These are phyloP conservation scores for Batillaria attramentaria DNA, from an alignment of 1,140 invertebrate genomes.

Conservation along the genomic window DNA sequence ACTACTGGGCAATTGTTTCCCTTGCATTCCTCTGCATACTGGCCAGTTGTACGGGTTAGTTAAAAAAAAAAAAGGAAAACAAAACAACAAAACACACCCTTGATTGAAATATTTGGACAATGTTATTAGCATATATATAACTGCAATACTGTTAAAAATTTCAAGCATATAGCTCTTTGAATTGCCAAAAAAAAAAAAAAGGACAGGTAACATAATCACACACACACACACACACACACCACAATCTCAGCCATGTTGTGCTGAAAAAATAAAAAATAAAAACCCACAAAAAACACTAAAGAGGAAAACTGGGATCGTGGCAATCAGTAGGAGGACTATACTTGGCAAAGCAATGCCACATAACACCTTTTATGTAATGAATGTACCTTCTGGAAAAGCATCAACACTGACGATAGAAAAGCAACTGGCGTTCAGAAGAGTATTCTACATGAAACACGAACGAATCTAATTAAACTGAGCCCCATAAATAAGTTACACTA, in stretches of 20 bases:
- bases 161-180: not conserved
- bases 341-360: not conserved
- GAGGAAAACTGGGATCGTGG: not conserved
- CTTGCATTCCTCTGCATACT: too few relatives aligned
- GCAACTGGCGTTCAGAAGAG: not conserved
- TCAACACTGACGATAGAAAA: not conserved
- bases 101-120: not conserved
- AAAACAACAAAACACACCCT: not conserved
- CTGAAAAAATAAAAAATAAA: not conserved
- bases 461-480: too few relatives aligned
- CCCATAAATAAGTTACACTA: not conserved
- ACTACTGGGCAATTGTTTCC: too few relatives aligned
- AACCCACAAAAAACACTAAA: not conserved
- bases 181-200: not conserved
- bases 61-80: not conserved
- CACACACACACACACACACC: not conserved
- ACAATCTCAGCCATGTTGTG: not conserved
- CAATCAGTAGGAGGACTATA: too few relatives aligned
- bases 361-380: not conserved
- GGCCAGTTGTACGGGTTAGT: too few relatives aligned
- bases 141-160: too few relatives aligned
- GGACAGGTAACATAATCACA: not conserved
- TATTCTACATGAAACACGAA: not conserved
- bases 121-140: not conserved
- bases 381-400: not conserved